phyloP scores from a whole-genome alignment of 2,888 invertebrate genomes.

The Trypoxylon attenuatum region DNA sequence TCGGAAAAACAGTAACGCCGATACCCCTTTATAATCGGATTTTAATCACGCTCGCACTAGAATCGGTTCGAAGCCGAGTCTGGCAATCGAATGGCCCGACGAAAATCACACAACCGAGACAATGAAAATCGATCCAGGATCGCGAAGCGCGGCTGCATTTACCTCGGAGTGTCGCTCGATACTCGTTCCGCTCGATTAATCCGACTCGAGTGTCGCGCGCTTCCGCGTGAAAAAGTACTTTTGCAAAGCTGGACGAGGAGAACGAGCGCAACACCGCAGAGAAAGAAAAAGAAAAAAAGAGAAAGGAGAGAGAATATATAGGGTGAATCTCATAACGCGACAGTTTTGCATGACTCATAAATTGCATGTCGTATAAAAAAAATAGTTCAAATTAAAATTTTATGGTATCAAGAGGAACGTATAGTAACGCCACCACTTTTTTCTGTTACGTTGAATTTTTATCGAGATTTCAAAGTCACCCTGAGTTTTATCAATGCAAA shows the following conservation, averaged over 20 bases:
- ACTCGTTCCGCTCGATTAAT: conserved; percentile 57
- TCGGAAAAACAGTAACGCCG: conserved; percentile 11
- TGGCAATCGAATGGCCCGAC: neutral
- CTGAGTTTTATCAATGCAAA: no score
- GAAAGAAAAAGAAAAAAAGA: neutral
- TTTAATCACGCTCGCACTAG: conserved; percentile 19
- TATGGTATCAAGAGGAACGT: no score
- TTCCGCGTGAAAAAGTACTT: conserved; percentile 58
- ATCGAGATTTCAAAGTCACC: no score
- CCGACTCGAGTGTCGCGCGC: conserved; percentile 51
- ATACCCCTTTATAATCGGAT: conserved; percentile 22
- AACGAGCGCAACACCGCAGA: neutral
- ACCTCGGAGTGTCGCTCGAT: conserved; percentile 35
- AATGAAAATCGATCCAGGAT: conserved; percentile 49
- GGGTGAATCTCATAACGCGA: no score
- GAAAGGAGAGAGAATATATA: no score
- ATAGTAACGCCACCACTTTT: no score
- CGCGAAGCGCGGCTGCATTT: conserved; percentile 33
- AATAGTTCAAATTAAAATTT: no score
- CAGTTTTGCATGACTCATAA: no score
- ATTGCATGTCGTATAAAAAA: no score
- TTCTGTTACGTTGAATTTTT: no score
- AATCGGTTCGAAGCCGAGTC: conserved; percentile 21
- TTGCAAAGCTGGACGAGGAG: conserved; percentile 31
- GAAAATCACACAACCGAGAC: conserved; percentile 30